phyloP scores from a whole-genome alignment of 2,888 invertebrate species.

The Hemaris fuciformis region DNA sequence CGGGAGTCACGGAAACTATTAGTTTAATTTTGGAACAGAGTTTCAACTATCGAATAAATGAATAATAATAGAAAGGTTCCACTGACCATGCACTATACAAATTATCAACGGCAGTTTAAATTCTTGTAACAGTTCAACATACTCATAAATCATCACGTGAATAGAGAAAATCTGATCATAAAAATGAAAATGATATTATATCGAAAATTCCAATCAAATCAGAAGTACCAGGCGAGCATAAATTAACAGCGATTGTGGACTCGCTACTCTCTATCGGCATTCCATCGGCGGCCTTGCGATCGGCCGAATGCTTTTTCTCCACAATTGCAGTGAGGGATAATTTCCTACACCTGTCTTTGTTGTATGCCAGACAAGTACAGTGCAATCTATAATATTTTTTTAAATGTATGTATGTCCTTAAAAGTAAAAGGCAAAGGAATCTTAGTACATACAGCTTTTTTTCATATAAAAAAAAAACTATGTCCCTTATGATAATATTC shows the following conservation, averaged over 20 bases:
- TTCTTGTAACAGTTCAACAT: not conserved
- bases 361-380: not conserved
- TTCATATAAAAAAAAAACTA: not conserved
- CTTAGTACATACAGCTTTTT: not conserved
- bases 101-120: constrained; percentile 19
- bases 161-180: constrained; percentile 20
- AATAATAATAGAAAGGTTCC: not conserved
- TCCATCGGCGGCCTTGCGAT: constrained; percentile 58
- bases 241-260: constrained; percentile 42
- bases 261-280: constrained; percentile 68
- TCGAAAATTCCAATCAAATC: constrained; percentile 23
- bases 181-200: constrained; percentile 14
- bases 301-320: constrained; percentile 41
- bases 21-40: not conserved
- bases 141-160: constrained; percentile 12
- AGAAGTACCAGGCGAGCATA: constrained; percentile 44
- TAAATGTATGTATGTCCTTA: not conserved
- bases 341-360: constrained; percentile 32
- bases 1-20: too few species aligned
- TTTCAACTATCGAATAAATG: not conserved
- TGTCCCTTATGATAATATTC: not conserved
- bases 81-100: not conserved
- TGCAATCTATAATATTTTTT: not conserved
- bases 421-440: not conserved
- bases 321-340: constrained; percentile 29